Base-by-base conservation (phyloP, 1,140 invertebrate genomes). In the Archivesica marissinica region DNA sequence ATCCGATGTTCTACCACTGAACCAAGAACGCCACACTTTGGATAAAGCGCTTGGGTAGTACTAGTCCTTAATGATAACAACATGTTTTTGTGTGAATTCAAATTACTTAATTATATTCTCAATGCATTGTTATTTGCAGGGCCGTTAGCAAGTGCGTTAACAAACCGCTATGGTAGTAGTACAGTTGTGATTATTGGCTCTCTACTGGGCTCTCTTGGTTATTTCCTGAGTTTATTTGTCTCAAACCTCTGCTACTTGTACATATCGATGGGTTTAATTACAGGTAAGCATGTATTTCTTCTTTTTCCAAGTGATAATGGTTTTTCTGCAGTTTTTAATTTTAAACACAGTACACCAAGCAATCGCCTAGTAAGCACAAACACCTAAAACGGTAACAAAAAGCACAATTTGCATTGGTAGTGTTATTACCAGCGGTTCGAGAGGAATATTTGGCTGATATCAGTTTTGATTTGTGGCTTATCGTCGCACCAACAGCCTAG, bases 141-240 rank as follows among this genome's bases (percentile, higher is more conserved):
- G 90, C 98, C 99, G 15, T 95, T 99, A 77, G 98, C 99, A 74
- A 98, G 98, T 87, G 98, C 97, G 39, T 94, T 99, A 91, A 98
- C 98, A 75, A 99, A 99, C 95, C 98, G 98, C 92, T 99, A 96
- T 94, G 98, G 98, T 9, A 99, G 98, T 93, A 96, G 98, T 13
- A 95, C 96, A 0, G 98, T 99, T 0, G 99, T 98, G 92, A 97
- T 99, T 77, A 96, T 96, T 0, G 98, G 98, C 17, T 96, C 97
- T 89, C 92, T 98, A 25, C 95, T 99, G 52, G 96, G 97, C 6
- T 56, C 93, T 98, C n/a, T 96, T 97, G 0, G 95, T 96, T 96
- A 99, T 44, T 94, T 97, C 11, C 87, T 96, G 6, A 98, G 97
- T 82, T 95, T 96, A 23, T 97, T 96, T 88, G 97, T 97, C 0